phyloP scores from a whole-genome alignment of 2,888 invertebrate genomes.

The Uloborus plumipes region DNA sequence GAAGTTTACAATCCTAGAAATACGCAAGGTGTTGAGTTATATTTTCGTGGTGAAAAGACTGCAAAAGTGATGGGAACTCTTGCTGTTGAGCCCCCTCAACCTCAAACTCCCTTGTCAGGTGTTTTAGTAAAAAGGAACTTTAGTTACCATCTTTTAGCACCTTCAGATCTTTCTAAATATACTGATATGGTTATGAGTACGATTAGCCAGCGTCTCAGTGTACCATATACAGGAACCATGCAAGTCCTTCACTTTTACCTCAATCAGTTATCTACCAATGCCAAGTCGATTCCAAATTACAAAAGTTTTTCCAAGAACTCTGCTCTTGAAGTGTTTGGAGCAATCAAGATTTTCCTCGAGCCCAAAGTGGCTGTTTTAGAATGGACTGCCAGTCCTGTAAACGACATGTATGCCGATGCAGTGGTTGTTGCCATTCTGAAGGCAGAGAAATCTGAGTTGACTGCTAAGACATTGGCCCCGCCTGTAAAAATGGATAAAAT shows the following conservation, averaged over 20 bases:
- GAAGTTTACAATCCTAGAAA: conserved; percentile 96
- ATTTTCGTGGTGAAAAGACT: conserved; percentile 97
- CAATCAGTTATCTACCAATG: conserved; percentile 65
- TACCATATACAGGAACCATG: conserved; percentile 85
- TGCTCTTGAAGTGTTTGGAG: conserved; percentile 84
- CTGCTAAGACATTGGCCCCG: conserved; percentile 53
- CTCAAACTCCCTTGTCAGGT: conserved; percentile 87
- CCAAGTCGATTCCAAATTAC: conserved; percentile 77
- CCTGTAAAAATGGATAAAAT: conserved; percentile 85
- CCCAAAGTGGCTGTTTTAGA: conserved; percentile 87
- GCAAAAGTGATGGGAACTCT: conserved; percentile 97
- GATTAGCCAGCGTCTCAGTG: conserved; percentile 91
- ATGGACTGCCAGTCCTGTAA: conserved; percentile 95
- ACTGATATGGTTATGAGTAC: conserved; percentile 95
- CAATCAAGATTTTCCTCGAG: conserved; percentile 85
- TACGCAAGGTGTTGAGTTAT: conserved; percentile 91
- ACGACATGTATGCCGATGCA: conserved; percentile 98
- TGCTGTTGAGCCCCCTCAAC: conserved; percentile 85
- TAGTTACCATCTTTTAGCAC: conserved; percentile 94
- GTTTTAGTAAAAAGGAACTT: conserved; percentile 97
- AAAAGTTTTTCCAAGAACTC: conserved; percentile 73
- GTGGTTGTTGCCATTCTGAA: conserved; percentile 89
- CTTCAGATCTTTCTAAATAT: conserved; percentile 93
- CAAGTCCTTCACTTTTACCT: conserved; percentile 72
- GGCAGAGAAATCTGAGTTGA: conserved; percentile 76